Base-by-base conservation (phyloP, 2,113 vertebrate genomes). In the Calypte anna region DNA sequence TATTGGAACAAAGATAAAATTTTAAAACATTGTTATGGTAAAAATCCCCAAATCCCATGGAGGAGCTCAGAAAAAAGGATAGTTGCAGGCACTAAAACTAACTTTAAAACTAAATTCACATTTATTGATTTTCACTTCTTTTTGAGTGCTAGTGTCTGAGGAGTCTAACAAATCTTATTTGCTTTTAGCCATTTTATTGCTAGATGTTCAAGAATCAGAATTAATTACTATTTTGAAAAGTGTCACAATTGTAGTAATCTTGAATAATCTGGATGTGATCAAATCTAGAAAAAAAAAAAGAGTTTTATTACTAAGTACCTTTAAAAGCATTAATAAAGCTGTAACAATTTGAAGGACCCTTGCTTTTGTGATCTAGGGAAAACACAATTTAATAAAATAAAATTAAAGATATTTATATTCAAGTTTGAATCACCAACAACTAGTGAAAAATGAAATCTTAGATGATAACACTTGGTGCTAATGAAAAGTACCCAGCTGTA, bases 111-210 rank as follows among this genome's bases (percentile, higher is more conserved):
- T 82, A 54, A 67, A 90, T 92, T 90, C 88, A 14, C 5, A 3
- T 90, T 83, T 70, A 81, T 78, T 72, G 18, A 20, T 86, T 94
- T 93, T 88, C 38, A 53, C 28, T 93, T 85, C 51, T 86, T n/a
- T 94, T 92, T 84, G 31, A 84, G 75, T 83, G 61, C 10, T 88
- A 61, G 31, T 59, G 57, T 80, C 51, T 88, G 63, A 90, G 43
- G 17, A 93, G 7, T 74, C 51, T 40, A 89, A 78, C 19, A 86
- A 82, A 88, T 74, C 48, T 63, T 75, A 48, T 86, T 93, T 81
- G 28, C 38, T 75, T 86, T 85, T 38, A 55, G 46, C 46, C 4
- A 69, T 85, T 87, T 94, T 88, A 51, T 59, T 91, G 57, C 64
- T 73, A 94, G 80, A 74, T 83, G 51, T 80, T 90, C 38, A 80